Base-by-base conservation (phyloP, 2,113 vertebrate species). In the Rhizomys pruinosus region DNA sequence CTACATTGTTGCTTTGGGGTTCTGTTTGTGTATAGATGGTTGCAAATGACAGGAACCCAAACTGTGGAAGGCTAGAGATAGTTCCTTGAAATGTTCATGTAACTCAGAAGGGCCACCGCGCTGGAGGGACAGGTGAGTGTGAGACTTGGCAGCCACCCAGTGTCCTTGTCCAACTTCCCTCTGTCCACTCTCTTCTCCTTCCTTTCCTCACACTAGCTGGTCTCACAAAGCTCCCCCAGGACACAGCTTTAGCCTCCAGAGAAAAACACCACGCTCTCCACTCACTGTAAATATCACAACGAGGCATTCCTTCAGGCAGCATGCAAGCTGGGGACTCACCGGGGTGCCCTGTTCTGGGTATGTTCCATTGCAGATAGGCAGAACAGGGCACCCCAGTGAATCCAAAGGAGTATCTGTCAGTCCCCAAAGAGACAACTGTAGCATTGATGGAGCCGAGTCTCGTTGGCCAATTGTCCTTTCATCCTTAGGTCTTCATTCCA, bases 321-420 rank as follows among this genome's bases (percentile, higher is more conserved):
- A 61, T 15, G 74, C 6, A 81, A 25, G 57, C 3, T 15, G 16
- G 22, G 34, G n/a, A n/a, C n/a, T n/a, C n/a, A n/a, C 7, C 39
- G 6, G 0, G 2, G 69, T 19, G 25, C 55, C 73, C 44, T n/a
- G n/a, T n/a, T 12, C 57, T 4, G 1, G 42, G 5, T 10, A 0
- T 2, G 0, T 17, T 6, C 23, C 20, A n/a, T 29, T 25, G 13
- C 8, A 4, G 42, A 47, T 19, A 47, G 29, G 27, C n/a, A 81
- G 3, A 77, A 68, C 39, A 27, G 25, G 47, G 52, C 6, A 25
- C n/a, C 1, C 1, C 44, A 0, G 29, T 20, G 6, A 12, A 37
- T 20, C 66, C 16, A 11, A 5, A 93, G 63, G 27, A 57, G 2
- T 3, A 19, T 13, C 25, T 2, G 0, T 7, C 64, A 1, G 23